Evolutionary conservation across 2,113 vertebrate genomes (phyloP), one percentile per base, ranked within the genome.

Genomic region (Cyanoliseus patagonus): DNA sequence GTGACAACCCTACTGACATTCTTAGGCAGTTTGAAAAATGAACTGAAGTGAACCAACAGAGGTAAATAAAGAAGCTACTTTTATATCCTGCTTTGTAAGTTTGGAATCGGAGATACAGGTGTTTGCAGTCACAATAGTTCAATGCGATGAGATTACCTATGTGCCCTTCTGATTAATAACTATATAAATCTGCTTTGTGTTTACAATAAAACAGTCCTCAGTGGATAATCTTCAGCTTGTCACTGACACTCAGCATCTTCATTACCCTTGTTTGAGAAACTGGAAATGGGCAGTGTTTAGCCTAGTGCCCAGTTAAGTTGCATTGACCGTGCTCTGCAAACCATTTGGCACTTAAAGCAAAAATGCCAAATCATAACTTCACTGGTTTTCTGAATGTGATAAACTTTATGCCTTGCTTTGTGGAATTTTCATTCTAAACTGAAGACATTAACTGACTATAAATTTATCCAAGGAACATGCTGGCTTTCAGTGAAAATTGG

Each of bases 211-310:
- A 55, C 81, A 96, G 67, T 86, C 94, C 96, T 97, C 76, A 94
- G 91, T 97, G 97, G 92, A 94, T 93, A 97, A 94, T 82, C 90
- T 96, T 97, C 74, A 79, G 66, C 87, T 96, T 98, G 98, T 98
- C 98, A 98, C 86, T 87, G 92, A 73, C 95, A 96, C 96, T 98
- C 98, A 98, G 94, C 93, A 95, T 98, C 98, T 96, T 98, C 98
- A 97, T 98, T 98, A 98, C 66, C 31, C 28, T 47, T 92, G 57
- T 96, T 96, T 91, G 86, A 86, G 88, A 97, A 98, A 97, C 86
- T 68, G 66, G 53, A 51, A 55, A 68, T 4, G 39, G 37, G 8
- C 39, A 25, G 44, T 2, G 22, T 84, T 96, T 96, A 97, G 94
- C 35, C 76, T 70, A 82, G 46, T 9, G 7, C 42, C 42, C 59